Evolutionary conservation across 2,113 vertebrate genomes (phyloP).

Genomic region (Dissostichus mawsoni): DNA sequence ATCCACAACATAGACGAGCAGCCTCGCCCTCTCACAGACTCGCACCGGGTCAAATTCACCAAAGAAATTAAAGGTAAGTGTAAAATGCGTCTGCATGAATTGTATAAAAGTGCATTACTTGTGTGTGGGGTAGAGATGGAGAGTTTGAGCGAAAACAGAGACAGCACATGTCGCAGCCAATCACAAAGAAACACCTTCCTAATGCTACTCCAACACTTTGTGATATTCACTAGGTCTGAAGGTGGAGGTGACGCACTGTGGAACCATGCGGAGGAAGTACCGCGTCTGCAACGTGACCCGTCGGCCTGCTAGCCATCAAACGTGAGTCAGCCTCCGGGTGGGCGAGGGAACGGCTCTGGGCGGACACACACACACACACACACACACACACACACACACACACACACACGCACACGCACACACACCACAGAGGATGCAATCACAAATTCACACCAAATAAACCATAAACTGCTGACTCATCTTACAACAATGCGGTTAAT

Average conservation of each 20-base stretch:
- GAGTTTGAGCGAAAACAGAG: background rate
- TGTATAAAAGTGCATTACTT: constrained; percentile 10
- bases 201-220: constrained; percentile 16
- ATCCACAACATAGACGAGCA: constrained; percentile 99
- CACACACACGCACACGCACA: too few relatives aligned
- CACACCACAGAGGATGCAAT: constrained; percentile 15
- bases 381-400: background rate
- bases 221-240: constrained; percentile 89
- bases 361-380: background rate
- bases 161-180: constrained; percentile 7
- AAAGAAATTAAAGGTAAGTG: constrained; percentile 99
- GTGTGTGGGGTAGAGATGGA: background rate
- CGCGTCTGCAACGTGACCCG: constrained; percentile 98
- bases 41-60: constrained; percentile 99
- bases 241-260: constrained; percentile 99
- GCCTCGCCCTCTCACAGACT: constrained; percentile 97
- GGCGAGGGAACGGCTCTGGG: constrained; percentile 17
- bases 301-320: constrained; percentile 98
- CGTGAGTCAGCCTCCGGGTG: constrained; percentile 86
- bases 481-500: constrained; percentile 3
- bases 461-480: constrained; percentile 65
- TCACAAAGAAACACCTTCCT: background rate
- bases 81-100: background rate
- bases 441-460: constrained; percentile 45
- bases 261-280: constrained; percentile 99